Evolutionary conservation across 2,888 invertebrate species (phyloP).

Genomic region (Platycheirus albimanus): DNA sequence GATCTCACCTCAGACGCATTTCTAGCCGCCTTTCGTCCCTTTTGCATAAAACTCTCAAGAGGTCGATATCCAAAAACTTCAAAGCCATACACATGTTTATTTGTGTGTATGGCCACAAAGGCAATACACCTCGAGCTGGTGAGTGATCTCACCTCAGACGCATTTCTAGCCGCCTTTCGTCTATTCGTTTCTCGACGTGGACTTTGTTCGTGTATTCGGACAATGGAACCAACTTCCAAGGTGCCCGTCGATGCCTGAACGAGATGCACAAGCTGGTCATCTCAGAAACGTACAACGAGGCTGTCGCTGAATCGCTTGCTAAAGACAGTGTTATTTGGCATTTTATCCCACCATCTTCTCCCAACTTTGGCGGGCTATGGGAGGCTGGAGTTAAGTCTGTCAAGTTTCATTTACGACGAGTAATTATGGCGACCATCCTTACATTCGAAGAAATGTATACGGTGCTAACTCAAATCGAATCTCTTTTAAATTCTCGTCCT

Average conservation of each 20-base stretch:
- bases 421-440: neutral
- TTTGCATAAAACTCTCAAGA: constrained; percentile 23
- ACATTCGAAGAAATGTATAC: neutral
- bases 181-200: constrained; percentile 3
- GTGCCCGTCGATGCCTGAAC: too few species aligned
- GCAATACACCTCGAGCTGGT: constrained; percentile 7
- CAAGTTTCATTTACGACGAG: neutral
- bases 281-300: neutral
- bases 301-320: neutral
- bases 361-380: too few species aligned
- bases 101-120: constrained; percentile 12
- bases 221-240: too few species aligned
- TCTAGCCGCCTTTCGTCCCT: constrained; percentile 24
- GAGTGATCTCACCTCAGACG: constrained; percentile 4
- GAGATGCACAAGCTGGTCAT: neutral
- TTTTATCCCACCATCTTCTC: neutral
- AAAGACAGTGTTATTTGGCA: neutral
- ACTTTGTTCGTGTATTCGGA: neutral
- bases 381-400: neutral
- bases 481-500: too few species aligned
- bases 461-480: too few species aligned
- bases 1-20: constrained; percentile 6
- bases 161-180: constrained; percentile 7
- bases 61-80: constrained; percentile 29
- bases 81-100: constrained; percentile 4